Evolutionary conservation across 92 coral and sea anemone species (phyloP), one percentile per base, ranked within the genome.

Genomic region (Epizoanthus stellaris): DNA sequence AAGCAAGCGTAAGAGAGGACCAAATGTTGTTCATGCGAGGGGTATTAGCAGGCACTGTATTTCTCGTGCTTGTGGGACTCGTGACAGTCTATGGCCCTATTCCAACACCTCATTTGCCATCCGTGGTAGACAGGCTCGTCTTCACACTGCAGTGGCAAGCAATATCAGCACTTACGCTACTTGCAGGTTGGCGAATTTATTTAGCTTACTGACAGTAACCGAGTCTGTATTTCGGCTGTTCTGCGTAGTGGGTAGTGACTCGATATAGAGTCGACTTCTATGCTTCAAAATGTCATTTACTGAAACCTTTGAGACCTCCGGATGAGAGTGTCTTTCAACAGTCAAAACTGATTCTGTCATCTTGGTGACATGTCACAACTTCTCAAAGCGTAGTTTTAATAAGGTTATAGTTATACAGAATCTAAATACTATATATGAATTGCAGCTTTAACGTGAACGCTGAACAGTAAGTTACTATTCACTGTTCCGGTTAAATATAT

Each of bases 91-190:
- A 85, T 73, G 82, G 83, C 13, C 72, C 80, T 6, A 75, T 85
- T 49, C 88, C 88, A 15, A 42, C 76, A 38, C 88, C 88, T 15
- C 42, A 76, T 75, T 21, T 85, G 16, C 76, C 88, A 11, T 75
- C 73, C 4, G 34, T 76, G 13, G 74, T 53, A 15, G 88, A 75
- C 77, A 85, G 45, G 40, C 80, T 84, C 5, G 87, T 84, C 42
- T 84, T 84, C 43, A 73, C 87, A 40, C 64, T 84, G 1, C 87
- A 73, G 34, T 84, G 87, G 87, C 82, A 84, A 49, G 87, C 87
- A 7, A 47, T 84, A 17, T 84, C 87, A 2, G 87, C 71, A 4
- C 70, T 84, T 25, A 60, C 73, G 3, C 53, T 84, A 6, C 39
- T 73, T 13, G 74, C 87, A 84, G 81, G 87, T 84, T 19, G 59